Conservation (phyloP, 2,888 invertebrate genomes). For the Drosophila parthenogenetica region DNA sequence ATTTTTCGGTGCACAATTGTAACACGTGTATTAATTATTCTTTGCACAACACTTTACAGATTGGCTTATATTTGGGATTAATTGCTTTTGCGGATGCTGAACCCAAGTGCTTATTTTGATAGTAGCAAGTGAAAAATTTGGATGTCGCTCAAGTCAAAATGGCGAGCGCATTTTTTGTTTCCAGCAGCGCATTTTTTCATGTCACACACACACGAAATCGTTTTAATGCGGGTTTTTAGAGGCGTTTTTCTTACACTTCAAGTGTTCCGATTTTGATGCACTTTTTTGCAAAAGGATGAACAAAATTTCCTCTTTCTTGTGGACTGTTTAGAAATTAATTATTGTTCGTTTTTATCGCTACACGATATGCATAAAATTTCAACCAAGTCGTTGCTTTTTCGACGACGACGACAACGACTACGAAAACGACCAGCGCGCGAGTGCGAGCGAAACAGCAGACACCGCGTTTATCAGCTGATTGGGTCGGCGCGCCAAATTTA, state of each 20-base stretch:
- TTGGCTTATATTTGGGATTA: conserved; percentile 22
- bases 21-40: conserved; percentile 62
- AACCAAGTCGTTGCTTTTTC: conserved; percentile 71
- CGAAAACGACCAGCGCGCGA: conserved; percentile 69
- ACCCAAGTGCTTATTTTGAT: conserved; percentile 39
- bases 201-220: conserved; percentile 68
- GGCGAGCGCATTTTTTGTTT: conserved; percentile 83
- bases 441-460: conserved; percentile 75
- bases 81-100: conserved; percentile 20
- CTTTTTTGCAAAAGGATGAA: conserved; percentile 74
- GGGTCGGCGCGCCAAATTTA: conserved; percentile 78
- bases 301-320: conserved; percentile 65
- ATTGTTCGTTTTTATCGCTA: conserved; percentile 50
- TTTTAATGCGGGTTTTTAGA: conserved; percentile 70
- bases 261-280: conserved; percentile 70
- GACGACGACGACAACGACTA: conserved; percentile 70
- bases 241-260: conserved; percentile 68
- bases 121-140: conserved; percentile 64
- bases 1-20: conserved; percentile 57
- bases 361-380: conserved; percentile 70
- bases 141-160: conserved; percentile 80
- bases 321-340: conserved; percentile 45
- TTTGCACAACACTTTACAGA: conserved; percentile 34
- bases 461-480: conserved; percentile 73
- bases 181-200: conserved; percentile 79